These are phyloP conservation scores for Doryteuthis pealeii DNA, from an alignment of 1,140 invertebrate species.

Conservation along the genomic window DNA sequence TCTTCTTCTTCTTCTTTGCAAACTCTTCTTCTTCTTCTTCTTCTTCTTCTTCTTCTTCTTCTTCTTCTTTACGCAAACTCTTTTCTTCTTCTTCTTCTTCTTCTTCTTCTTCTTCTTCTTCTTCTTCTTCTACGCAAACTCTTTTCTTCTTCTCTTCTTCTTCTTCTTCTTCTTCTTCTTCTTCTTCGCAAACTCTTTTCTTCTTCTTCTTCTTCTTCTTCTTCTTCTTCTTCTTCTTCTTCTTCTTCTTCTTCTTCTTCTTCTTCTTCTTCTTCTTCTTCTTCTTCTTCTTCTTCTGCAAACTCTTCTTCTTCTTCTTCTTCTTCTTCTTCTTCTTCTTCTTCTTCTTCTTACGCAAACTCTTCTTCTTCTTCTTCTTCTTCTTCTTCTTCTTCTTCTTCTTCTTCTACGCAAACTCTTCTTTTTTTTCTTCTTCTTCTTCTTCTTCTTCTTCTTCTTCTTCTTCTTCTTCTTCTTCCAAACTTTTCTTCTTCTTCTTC, in stretches of 20 bases:
- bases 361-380: conserved; percentile 16
- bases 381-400: conserved; percentile 18
- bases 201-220: conserved; percentile 19
- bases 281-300: too few relatives aligned
- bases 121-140: too few relatives aligned
- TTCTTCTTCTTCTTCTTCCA: too few relatives aligned
- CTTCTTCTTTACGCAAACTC: too few relatives aligned
- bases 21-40: too few relatives aligned
- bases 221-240: conserved; percentile 5
- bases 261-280: conserved; percentile 30
- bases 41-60: conserved; percentile 21
- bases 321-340: conserved; percentile 9
- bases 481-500: conserved; percentile 6
- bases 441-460: conserved; percentile 5
- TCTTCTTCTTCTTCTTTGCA: too few relatives aligned
- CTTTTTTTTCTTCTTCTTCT: neutral
- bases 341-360: too few relatives aligned
- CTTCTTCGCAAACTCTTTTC: too few relatives aligned
- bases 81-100: conserved; percentile 35
- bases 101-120: conserved; percentile 39
- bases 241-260: conserved; percentile 26
- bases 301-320: too few relatives aligned
- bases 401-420: too few relatives aligned
- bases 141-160: conserved; percentile 10
- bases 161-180: conserved; percentile 25